Evolutionary conservation across 2,113 vertebrate genomes (phyloP).

Genomic region (Tetraodon nigroviridis): DNA sequence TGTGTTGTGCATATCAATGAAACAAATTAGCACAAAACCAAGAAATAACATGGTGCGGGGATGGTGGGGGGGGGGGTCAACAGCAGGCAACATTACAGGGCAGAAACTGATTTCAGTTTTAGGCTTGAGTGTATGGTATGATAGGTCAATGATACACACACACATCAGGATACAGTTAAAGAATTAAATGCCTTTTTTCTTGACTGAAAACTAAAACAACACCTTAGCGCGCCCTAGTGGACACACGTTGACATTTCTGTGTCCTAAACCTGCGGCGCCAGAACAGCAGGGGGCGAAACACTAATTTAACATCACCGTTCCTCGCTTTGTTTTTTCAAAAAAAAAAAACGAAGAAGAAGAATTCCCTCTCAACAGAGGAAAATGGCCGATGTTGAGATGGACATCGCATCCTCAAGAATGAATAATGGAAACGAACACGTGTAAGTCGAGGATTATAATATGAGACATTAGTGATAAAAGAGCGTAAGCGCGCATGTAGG

Average conservation of each 20-base stretch:
- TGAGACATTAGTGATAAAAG: no score
- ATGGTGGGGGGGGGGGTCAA: no score
- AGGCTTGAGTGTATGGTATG: no score
- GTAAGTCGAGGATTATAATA: slow-evolving; percentile 49
- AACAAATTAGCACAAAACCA: background rate
- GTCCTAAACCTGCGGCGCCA: slow-evolving; percentile 15
- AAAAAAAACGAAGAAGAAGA: slow-evolving; percentile 48
- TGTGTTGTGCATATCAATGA: background rate
- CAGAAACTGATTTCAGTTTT: no score
- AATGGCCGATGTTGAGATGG: slow-evolving; percentile 74
- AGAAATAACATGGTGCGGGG: background rate
- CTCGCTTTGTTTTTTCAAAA: background rate
- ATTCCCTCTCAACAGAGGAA: slow-evolving; percentile 50
- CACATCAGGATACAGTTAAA: no score
- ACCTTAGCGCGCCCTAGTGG: slow-evolving; percentile 34
- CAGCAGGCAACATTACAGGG: background rate
- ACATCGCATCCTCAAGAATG: slow-evolving; percentile 69
- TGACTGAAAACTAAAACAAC: background rate
- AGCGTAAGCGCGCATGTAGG: fast-evolving
- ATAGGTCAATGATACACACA: no score
- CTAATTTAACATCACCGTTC: background rate
- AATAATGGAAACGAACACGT: slow-evolving; percentile 75
- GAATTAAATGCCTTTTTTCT: no score
- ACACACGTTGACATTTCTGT: background rate
- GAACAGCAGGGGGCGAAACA: slow-evolving; percentile 12